phyloP scores from a whole-genome alignment of 1,140 invertebrate species.

The Drosophila virilis region DNA sequence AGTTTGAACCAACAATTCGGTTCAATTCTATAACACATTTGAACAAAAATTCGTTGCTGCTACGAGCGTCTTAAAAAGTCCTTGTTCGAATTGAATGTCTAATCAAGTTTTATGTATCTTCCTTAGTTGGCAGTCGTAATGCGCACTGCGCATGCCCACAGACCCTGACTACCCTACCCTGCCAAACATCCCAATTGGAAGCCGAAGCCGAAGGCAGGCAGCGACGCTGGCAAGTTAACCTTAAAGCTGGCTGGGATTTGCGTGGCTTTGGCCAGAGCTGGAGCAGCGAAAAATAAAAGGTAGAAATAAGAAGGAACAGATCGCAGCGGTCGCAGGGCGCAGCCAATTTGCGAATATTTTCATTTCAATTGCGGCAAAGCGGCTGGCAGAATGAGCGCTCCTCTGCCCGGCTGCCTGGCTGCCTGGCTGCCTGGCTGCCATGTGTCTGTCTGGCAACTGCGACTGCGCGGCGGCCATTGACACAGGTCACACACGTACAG shows the following conservation, averaged over 20 bases:
- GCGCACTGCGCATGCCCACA: not conserved
- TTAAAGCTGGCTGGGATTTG: conserved; percentile 55
- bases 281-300: no score
- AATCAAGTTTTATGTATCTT: no score
- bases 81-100: no score
- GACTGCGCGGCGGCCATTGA: conserved; percentile 66
- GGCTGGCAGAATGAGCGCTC: conserved; percentile 50
- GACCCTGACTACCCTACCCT: not conserved
- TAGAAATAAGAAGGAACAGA: conserved; percentile 18
- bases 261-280: conserved; percentile 40
- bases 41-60: no score
- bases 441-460: conserved; percentile 16
- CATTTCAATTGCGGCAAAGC: conserved; percentile 73
- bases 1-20: no score
- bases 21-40: no score
- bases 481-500: conserved; percentile 58
- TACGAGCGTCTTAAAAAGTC: no score
- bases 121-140: no score
- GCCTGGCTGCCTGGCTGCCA: not conserved
- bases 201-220: conserved; percentile 4
- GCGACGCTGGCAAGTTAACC: conserved; percentile 33
- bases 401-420: not conserved
- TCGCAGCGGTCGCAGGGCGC: conserved; percentile 59
- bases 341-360: conserved; percentile 84
- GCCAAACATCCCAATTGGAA: not conserved